Conservation (phyloP, 1,140 invertebrate species). For the Lucilia sericata region DNA sequence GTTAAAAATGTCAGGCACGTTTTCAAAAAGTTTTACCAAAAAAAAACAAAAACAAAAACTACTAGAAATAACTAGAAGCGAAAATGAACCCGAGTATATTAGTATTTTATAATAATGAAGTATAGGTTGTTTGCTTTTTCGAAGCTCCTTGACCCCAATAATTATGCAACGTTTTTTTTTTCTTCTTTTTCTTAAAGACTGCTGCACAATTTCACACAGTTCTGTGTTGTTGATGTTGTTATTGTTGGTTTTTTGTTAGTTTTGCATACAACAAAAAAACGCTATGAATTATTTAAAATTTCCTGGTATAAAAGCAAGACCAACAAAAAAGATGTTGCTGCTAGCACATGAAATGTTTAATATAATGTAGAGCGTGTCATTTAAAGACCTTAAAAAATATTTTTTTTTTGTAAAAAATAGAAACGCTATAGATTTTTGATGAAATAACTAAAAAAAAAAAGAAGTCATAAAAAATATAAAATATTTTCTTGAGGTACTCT, state of each 20-base stretch:
- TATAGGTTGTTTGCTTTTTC: neutral
- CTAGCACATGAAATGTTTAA: too few species aligned
- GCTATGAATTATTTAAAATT: conserved; percentile 7
- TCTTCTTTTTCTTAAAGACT: neutral
- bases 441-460: too few species aligned
- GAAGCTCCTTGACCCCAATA: conserved; percentile 36
- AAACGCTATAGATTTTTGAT: too few species aligned
- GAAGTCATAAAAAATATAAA: too few species aligned
- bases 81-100: too few species aligned
- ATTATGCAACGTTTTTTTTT: conserved; percentile 16
- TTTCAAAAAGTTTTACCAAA: too few species aligned
- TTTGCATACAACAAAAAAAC: neutral
- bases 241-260: neutral
- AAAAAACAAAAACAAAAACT: too few species aligned
- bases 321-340: too few species aligned
- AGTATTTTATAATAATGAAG: too few species aligned
- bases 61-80: too few species aligned
- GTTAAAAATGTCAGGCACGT: too few species aligned
- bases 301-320: neutral
- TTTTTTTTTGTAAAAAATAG: neutral
- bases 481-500: too few species aligned
- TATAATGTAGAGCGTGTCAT: neutral
- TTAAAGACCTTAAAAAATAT: neutral
- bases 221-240: neutral
- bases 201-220: neutral